Evolutionary conservation across 2,113 vertebrate species (phyloP).

Genomic region (Vicugna pacos): DNA sequence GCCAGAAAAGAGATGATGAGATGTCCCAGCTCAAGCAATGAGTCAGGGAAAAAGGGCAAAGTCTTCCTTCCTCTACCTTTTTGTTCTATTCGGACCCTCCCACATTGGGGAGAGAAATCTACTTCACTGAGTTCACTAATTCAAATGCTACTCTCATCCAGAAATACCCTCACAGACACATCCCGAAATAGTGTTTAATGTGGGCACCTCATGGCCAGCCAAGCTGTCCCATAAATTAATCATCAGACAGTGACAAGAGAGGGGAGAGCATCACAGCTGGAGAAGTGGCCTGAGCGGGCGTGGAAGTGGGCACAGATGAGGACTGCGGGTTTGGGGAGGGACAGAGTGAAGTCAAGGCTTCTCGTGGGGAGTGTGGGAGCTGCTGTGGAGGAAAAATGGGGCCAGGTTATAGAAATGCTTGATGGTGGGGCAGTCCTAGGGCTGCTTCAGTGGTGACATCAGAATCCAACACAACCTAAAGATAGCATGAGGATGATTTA

Average conservation of each 20-base stretch:
- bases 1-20: not conserved
- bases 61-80: not conserved
- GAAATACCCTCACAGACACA: not conserved
- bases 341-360: not conserved
- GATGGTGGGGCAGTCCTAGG: not conserved
- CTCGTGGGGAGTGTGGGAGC: fast-evolving
- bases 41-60: not conserved
- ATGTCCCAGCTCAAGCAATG: not conserved
- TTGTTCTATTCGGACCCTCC: not conserved
- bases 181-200: not conserved
- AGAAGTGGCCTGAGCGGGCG: not conserved
- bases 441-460: too few species aligned
- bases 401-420: not conserved
- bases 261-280: too few species aligned
- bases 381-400: not conserved
- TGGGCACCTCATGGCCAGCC: not conserved
- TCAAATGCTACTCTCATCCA: not conserved
- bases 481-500: not conserved
- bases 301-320: not conserved
- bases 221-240: not conserved
- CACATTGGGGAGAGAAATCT: not conserved
- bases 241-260: not conserved
- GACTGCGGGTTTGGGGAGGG: not conserved
- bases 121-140: not conserved
- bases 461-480: not conserved